A percentile compares a stretch with the other conserved stretches of the same genome.
Evolutionary conservation across 2,888 invertebrate species (phyloP).

Genomic region (Eupithecia dodoneata): DNA sequence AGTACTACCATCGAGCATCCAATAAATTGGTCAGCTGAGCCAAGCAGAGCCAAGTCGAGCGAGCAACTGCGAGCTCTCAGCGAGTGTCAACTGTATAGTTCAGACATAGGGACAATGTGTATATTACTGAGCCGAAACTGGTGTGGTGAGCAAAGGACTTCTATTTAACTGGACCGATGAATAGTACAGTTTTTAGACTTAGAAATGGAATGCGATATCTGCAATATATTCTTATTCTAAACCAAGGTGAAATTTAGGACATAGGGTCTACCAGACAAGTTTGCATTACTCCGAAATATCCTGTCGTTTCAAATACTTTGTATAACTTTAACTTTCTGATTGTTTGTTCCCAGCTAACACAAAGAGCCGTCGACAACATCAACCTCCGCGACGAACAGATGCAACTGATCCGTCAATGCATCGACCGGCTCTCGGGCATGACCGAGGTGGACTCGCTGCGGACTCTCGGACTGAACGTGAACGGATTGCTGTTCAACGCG

Average conservation of each 20-base stretch:
- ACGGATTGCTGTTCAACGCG: conserved; percentile 66
- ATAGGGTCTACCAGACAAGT: neutral
- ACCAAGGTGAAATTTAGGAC: neutral
- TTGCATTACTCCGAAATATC: neutral
- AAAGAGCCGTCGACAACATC: conserved; percentile 54
- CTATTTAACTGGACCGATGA: neutral
- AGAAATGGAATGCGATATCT: too few species aligned
- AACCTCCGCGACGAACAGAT: conserved; percentile 62
- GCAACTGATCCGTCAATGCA: conserved; percentile 59
- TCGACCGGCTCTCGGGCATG: conserved; percentile 63
- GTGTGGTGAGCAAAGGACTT: neutral
- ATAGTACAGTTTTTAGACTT: too few species aligned
- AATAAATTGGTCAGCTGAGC: too few species aligned
- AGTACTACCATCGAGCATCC: too few species aligned
- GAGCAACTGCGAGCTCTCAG: conserved; percentile 32
- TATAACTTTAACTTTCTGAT: neutral
- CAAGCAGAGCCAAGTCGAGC: too few species aligned
- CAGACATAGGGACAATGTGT: conserved; percentile 64
- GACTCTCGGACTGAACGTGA: conserved; percentile 60
- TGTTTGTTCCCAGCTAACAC: conserved; percentile 59
- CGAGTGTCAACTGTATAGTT: conserved; percentile 59
- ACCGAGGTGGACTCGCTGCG: conserved; percentile 65
- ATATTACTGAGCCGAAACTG: conserved; percentile 39
- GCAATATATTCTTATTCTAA: too few species aligned
- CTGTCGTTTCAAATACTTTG: neutral